These are phyloP conservation scores for Opisthocomus hoazin DNA, from an alignment of 2,113 vertebrate species.

Conservation along the genomic window DNA sequence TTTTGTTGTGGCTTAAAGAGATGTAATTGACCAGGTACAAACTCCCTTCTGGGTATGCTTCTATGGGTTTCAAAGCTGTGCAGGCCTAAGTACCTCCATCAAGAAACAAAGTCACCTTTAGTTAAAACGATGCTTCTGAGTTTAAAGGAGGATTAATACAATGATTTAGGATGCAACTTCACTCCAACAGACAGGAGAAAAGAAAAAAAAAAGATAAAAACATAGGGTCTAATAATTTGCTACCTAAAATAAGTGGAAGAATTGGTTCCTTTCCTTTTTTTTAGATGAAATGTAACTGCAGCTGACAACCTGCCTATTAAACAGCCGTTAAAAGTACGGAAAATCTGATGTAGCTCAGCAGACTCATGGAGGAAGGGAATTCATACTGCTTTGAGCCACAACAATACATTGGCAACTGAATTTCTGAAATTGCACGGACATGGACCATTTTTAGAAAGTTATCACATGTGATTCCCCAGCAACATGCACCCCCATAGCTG, in stretches of 20 bases:
- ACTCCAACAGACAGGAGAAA: neutral
- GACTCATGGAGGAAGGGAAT: neutral
- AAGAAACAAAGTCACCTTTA: neutral
- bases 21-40: neutral
- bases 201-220: neutral
- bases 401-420: rapidly evolving
- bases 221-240: neutral
- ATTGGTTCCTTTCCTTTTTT: neutral
- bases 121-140: neutral
- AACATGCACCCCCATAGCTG: neutral
- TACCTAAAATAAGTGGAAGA: neutral
- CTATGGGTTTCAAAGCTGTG: neutral
- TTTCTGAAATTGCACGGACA: neutral
- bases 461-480: neutral
- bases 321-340: neutral
- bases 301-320: neutral
- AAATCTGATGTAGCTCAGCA: neutral
- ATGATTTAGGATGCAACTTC: neutral
- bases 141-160: neutral
- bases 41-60: neutral
- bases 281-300: neutral
- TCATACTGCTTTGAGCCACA: neutral
- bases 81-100: neutral
- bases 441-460: neutral
- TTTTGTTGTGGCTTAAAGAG: neutral